A percentile compares a stretch with the other conserved stretches of the same genome.
phyloP scores from a whole-genome alignment of 2,113 vertebrate genomes.

The Hirundichthys speculiger region DNA sequence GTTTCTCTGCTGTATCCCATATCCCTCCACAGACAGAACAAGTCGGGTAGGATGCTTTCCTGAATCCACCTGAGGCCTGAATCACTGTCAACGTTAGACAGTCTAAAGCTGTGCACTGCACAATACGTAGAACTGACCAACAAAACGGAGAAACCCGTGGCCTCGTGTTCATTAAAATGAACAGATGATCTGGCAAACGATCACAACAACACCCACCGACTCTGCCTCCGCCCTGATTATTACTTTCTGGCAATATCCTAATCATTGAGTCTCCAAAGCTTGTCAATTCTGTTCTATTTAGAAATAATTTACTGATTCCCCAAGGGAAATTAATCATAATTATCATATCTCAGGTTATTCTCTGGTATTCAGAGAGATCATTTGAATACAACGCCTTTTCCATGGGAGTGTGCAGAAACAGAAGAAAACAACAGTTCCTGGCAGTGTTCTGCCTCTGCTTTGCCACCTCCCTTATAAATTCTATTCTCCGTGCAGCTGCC shows the following conservation, averaged over 20 bases:
- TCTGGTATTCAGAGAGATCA: conserved; percentile 47
- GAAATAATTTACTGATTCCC: no score
- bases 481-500: conserved; percentile 66
- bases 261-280: no score
- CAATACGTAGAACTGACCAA: no score
- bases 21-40: conserved; percentile 50
- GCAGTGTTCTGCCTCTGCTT: conserved; percentile 63
- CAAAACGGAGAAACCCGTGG: neutral
- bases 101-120: neutral
- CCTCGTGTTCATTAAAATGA: conserved; percentile 1
- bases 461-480: conserved; percentile 74
- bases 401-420: conserved; percentile 69
- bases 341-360: conserved; percentile 47
- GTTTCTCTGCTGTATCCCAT: conserved; percentile 33
- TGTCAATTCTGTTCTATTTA: no score
- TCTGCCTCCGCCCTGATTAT: no score
- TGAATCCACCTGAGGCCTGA: conserved; percentile 41
- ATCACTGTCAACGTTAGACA: conserved; percentile 14
- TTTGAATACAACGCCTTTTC: conserved; percentile 58
- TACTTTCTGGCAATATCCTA: no score
- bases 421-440: conserved; percentile 72
- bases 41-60: conserved; percentile 50
- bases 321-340: no score
- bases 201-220: neutral
- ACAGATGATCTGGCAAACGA: conserved; percentile 4